phyloP scores from a whole-genome alignment of 2,113 vertebrate genomes.

The Reinhardtius hippoglossoides region DNA sequence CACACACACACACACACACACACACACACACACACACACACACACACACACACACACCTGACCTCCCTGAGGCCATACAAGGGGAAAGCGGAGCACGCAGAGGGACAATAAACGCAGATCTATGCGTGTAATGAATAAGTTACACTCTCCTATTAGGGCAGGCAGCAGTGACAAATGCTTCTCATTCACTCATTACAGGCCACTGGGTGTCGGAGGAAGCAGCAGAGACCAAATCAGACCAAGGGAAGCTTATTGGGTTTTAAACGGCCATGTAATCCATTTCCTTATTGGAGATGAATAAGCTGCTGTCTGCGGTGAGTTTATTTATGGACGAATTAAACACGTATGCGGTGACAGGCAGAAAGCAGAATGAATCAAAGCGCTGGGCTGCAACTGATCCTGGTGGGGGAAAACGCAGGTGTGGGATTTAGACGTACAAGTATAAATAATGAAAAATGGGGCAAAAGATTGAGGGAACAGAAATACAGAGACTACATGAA shows the following conservation, averaged over 20 bases:
- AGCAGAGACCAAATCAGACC: constrained; percentile 35
- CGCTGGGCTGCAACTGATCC: not conserved
- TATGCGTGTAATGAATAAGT: constrained; percentile 78
- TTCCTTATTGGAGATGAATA: constrained; percentile 77
- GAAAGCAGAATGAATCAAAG: constrained; percentile 35
- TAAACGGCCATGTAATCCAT: constrained; percentile 76
- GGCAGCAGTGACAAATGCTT: constrained; percentile 79
- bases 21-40: not conserved
- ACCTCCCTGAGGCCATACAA: constrained; percentile 47
- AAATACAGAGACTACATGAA: not conserved
- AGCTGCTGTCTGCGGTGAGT: constrained; percentile 51
- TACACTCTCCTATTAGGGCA: constrained; percentile 75
- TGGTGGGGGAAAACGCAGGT: not conserved
- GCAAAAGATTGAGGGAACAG: not conserved
- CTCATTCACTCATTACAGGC: constrained; percentile 80
- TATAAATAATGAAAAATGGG: not conserved
- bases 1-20: too few relatives aligned
- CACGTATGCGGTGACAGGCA: constrained; percentile 37
- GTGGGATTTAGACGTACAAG: not conserved
- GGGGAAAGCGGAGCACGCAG: constrained; percentile 31
- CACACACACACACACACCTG: constrained; percentile 12
- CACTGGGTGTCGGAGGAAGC: constrained; percentile 55
- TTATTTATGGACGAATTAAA: constrained; percentile 72
- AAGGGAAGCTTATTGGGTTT: constrained; percentile 75
- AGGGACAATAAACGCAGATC: constrained; percentile 61